Percentiles rank a stretch among this genome's conserved stretches.
Conservation (phyloP, 2,797 vertebrate species). For the Bradypodion pumilum region DNA sequence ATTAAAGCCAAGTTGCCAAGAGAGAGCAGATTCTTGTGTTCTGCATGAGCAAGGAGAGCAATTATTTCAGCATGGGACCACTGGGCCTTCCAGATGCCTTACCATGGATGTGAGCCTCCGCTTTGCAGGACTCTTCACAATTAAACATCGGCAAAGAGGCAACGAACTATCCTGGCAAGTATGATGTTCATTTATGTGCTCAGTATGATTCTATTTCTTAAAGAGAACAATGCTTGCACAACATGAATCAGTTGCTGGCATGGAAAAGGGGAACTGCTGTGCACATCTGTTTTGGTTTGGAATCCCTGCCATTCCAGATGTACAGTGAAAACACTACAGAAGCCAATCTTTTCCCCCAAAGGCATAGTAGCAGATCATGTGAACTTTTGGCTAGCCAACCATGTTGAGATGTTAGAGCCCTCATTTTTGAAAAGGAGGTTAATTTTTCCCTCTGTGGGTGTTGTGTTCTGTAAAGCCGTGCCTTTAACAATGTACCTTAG, state of each 20-base stretch:
- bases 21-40: background rate
- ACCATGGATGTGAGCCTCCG: background rate
- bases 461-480: too few relatives aligned
- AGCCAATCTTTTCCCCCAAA: conserved; percentile 10
- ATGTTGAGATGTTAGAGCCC: background rate
- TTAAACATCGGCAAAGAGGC: background rate
- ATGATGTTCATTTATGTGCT: background rate
- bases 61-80: conserved; percentile 66
- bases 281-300: conserved; percentile 42
- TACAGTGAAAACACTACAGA: background rate
- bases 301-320: background rate
- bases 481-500: too few relatives aligned
- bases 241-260: conserved; percentile 11
- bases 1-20: background rate
- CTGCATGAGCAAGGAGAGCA: conserved; percentile 4
- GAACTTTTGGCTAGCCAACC: background rate
- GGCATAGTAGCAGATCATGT: background rate
- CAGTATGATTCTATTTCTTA: background rate
- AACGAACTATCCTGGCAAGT: background rate
- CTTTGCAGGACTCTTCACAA: background rate
- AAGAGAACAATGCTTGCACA: conserved; percentile 7
- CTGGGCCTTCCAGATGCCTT: conserved; percentile 61
- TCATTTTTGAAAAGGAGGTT: too few relatives aligned
- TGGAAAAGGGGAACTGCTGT: conserved; percentile 1
- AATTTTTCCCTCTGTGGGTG: too few relatives aligned